Percentiles rank a stretch among this genome's conserved stretches.
Evolutionary conservation across 1,140 invertebrate species (phyloP).

Genomic region (Ericerus pela): DNA sequence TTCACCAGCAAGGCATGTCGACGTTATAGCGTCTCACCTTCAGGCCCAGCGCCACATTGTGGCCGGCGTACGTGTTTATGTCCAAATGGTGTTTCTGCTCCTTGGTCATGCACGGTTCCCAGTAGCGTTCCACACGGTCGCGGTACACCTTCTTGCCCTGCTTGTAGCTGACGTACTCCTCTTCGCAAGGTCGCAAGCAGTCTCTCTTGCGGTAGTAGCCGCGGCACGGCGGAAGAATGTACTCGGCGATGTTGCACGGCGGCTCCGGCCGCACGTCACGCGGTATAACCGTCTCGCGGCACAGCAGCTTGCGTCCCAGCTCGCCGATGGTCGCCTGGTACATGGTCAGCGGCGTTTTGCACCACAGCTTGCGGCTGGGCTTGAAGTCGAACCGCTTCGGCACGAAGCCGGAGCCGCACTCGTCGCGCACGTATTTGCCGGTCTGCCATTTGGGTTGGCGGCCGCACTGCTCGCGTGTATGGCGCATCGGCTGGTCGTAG

Average conservation of each 20-base stretch:
- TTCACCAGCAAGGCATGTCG: slow-evolving; percentile 1
- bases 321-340: slow-evolving; percentile 11
- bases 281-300: background rate
- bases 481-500: background rate
- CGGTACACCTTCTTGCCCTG: background rate
- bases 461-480: background rate
- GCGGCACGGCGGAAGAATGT: background rate
- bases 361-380: background rate
- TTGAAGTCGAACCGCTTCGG: background rate
- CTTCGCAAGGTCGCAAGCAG: background rate
- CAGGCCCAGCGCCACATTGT: background rate
- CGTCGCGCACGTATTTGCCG: background rate
- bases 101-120: slow-evolving; percentile 2
- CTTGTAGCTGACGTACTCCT: background rate
- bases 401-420: background rate
- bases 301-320: background rate
- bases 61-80: background rate
- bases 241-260: background rate
- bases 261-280: background rate
- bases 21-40: background rate
- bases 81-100: background rate
- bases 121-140: background rate
- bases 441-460: background rate
- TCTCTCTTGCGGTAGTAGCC: background rate
- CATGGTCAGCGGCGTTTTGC: background rate